Base-by-base conservation (phyloP, 2,888 invertebrate species). In the Subacronicta megacephala region DNA sequence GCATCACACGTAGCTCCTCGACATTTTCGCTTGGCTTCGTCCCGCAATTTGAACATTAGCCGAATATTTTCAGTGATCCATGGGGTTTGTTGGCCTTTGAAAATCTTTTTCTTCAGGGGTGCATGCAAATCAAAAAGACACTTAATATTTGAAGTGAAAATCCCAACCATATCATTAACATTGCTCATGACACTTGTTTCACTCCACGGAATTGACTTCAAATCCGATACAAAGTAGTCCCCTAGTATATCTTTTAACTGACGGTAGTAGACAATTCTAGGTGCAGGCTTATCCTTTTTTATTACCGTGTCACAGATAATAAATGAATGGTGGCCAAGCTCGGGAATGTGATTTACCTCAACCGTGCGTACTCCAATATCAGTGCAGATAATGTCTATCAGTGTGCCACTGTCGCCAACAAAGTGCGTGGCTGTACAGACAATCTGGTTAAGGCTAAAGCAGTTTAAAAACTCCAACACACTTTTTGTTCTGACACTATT, bases 11-110 rank as follows among this genome's bases (percentile, higher is more conserved):
- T 43, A n/a, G 33, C n/a, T 18, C 17, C 9, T 5, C n/a, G 31
- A 43, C 12, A 43, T 33, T 17, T 43, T 12, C 16, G 7, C 17
- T 17, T 43, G n/a, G 43, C 43, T 12, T 43, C 17, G 17, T 43
- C 43, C 7, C 31, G 10, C 1, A 43, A 12, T 7, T 16, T 43
- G 7, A 33, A 43, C 16, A 33, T 33, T n/a, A 31, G n/a, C 1
- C 33, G 10, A 33, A 43, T 33, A 43, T 43, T 43, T 3, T 43
- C 43, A 2, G 43, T 43, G 12, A 43, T 31, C 43, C 43, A 43
- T 17, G 43, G 43, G 2, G 43, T 43, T 6, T 31, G 43, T 10
- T 31, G 43, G 10, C 10, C 31, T 3, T 17, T 15, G 15, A 10
- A 43, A 12, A 31, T 43, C 10, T 16, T 43, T 17, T 16, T 29